Evolutionary conservation across 2,888 invertebrate species (phyloP), one percentile per base, ranked within the genome.

Genomic region (Prionchulus punctatus): DNA sequence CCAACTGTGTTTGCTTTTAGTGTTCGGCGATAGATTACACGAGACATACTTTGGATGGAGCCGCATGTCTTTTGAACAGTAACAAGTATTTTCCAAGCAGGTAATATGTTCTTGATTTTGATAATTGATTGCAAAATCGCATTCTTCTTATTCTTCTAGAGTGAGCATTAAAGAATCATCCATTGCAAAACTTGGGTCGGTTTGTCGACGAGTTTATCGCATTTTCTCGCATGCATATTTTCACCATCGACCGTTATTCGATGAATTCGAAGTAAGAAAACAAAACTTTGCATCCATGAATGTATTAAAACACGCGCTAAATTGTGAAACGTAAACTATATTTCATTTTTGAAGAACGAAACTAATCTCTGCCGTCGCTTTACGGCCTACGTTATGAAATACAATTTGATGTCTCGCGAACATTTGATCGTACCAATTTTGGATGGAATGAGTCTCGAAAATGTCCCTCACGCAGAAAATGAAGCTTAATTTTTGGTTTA

Each of bases 21-120:
- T 98, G 98, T 75, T 90, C 96, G 57, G 98, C 98, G 55, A 98
- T 99, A 72, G 96, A 98, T 75, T 98, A 98, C 70, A 98, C 96
- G 1, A 80, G 98, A 65, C 98, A 98, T 72, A 98, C 98, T 47
- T 78, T 98, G 60, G 98, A 99, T 76, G 96, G 98, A 31, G 98
- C 98, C 61, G 94, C 96, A 61, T 94, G 94, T 77, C 79, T 98
- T 66, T 80, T 98, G 60, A 99, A 98, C 77, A 94, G 91, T 77
- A 96, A 94, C 77, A 96, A 98, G 80, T 99, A 98, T 76, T 98
- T 98, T 76, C 98, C 98, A 60, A 96, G 94, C 84, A 84, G 90
- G 88, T 88, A 76, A 43, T 43, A 30, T 15, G 21, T 21, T 57
- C 12, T 18, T 15, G 28, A n/a, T n/a, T 30, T 56, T 7, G 23